Percentiles rank a stretch among this genome's conserved stretches.
These are phyloP conservation scores for Rhinopomastus cyanomelas DNA, from an alignment of 2,113 vertebrate species.

Conservation along the genomic window DNA sequence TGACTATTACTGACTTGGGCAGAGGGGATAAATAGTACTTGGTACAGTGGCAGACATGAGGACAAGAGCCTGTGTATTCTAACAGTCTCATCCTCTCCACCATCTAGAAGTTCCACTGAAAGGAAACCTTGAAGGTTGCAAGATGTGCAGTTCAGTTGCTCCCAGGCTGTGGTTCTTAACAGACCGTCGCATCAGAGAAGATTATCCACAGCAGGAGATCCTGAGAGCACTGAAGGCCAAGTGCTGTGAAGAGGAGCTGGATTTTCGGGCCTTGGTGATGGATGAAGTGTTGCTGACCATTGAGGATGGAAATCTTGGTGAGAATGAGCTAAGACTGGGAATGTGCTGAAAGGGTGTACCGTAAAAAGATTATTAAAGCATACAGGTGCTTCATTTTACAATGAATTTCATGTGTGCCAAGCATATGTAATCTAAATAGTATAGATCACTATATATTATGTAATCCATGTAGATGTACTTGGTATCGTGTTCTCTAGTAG, in stretches of 20 bases:
- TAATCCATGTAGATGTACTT: neutral
- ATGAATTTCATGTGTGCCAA: neutral
- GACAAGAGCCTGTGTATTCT: neutral
- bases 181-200: slow-evolving; percentile 83
- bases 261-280: slow-evolving; percentile 80
- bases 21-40: neutral
- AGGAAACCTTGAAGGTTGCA: slow-evolving; percentile 48
- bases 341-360: neutral
- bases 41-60: neutral
- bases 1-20: neutral
- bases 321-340: slow-evolving; percentile 41
- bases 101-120: slow-evolving; percentile 46
- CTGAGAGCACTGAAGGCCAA: slow-evolving; percentile 79
- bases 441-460: neutral
- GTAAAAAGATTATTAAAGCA: neutral
- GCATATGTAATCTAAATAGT: neutral
- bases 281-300: slow-evolving; percentile 82
- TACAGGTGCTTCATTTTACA: neutral
- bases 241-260: slow-evolving; percentile 82
- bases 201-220: slow-evolving; percentile 84
- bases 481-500: neutral
- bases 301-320: slow-evolving; percentile 82
- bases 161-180: slow-evolving; percentile 83
- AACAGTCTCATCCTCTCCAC: slow-evolving; percentile 52
- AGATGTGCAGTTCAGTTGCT: slow-evolving; percentile 81